A percentile compares a stretch with the other conserved stretches of the same genome.
phyloP scores from a whole-genome alignment of 35 echinoderm and acorn worm genomes.

The Holothuria glaberrima region DNA sequence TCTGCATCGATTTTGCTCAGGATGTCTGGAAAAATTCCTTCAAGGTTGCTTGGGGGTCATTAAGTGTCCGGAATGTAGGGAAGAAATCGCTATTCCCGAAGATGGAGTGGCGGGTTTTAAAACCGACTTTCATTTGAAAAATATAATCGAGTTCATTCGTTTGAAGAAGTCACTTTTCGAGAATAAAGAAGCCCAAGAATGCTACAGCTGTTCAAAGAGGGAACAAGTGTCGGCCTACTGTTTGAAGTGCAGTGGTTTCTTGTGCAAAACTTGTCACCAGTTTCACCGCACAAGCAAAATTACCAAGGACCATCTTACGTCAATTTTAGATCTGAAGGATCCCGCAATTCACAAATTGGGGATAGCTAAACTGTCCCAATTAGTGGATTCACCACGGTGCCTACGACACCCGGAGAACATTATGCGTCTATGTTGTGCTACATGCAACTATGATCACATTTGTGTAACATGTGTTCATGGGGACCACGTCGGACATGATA shows the following conservation, averaged over 20 bases:
- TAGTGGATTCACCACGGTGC: constrained; percentile 12
- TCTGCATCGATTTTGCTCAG: constrained; percentile 19
- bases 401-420: not conserved
- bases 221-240: constrained; percentile 3
- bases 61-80: constrained; percentile 17
- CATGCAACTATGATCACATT: not conserved
- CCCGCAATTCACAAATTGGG: not conserved
- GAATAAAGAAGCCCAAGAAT: not conserved
- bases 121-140: constrained; percentile 37
- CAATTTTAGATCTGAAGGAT: not conserved
- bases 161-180: not conserved
- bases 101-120: constrained; percentile 18
- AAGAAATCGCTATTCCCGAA: not conserved
- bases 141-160: constrained; percentile 21
- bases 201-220: not conserved
- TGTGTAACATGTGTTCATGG: constrained; percentile 19
- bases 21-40: not conserved
- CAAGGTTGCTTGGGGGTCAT: not conserved
- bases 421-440: not conserved
- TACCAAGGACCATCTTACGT: not conserved
- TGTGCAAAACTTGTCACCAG: constrained; percentile 22
- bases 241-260: constrained; percentile 36
- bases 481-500: not conserved
- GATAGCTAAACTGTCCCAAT: not conserved
- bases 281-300: not conserved